Evolutionary conservation across 2,113 vertebrate genomes (phyloP).

Genomic region (Solea solea): DNA sequence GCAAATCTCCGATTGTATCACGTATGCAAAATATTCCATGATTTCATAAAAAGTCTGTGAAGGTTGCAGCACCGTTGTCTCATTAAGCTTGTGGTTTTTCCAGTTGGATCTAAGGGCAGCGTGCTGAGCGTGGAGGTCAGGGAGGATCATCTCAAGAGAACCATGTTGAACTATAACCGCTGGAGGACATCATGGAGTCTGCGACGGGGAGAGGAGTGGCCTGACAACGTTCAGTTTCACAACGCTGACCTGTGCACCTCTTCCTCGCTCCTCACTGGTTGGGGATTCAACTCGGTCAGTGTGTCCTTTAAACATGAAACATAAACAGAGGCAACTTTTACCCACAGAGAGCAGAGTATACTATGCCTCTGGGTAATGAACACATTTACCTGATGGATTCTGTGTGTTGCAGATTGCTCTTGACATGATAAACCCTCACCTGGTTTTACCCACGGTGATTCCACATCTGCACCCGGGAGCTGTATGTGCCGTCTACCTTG

Average conservation of each 20-base stretch:
- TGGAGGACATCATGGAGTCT: slow-evolving; percentile 86
- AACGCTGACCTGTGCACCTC: slow-evolving; percentile 82
- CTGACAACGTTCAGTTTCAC: slow-evolving; percentile 88
- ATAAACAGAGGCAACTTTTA: background rate
- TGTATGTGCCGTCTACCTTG: slow-evolving; percentile 88
- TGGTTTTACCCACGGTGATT: slow-evolving; percentile 81
- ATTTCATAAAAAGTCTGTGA: no score
- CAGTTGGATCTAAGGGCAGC: slow-evolving; percentile 87
- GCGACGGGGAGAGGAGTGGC: slow-evolving; percentile 84
- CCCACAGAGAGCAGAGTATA: background rate
- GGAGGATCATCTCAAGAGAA: slow-evolving; percentile 85
- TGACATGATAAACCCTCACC: slow-evolving; percentile 88
- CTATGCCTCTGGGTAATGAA: background rate
- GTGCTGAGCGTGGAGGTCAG: slow-evolving; percentile 90
- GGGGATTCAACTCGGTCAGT: slow-evolving; percentile 85
- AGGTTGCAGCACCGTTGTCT: no score
- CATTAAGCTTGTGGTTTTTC: slow-evolving; percentile 12
- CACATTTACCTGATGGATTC: background rate
- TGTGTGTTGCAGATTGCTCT: slow-evolving; percentile 83
- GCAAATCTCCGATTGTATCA: no score
- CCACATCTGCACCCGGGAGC: slow-evolving; percentile 86
- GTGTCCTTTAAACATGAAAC: background rate
- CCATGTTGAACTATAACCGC: slow-evolving; percentile 85
- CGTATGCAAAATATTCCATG: no score
- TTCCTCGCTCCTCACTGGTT: slow-evolving; percentile 77